Percentiles rank a stretch among this genome's conserved stretches.
Evolutionary conservation across 2,113 vertebrate genomes (phyloP).

Genomic region (Cacatua alba): DNA sequence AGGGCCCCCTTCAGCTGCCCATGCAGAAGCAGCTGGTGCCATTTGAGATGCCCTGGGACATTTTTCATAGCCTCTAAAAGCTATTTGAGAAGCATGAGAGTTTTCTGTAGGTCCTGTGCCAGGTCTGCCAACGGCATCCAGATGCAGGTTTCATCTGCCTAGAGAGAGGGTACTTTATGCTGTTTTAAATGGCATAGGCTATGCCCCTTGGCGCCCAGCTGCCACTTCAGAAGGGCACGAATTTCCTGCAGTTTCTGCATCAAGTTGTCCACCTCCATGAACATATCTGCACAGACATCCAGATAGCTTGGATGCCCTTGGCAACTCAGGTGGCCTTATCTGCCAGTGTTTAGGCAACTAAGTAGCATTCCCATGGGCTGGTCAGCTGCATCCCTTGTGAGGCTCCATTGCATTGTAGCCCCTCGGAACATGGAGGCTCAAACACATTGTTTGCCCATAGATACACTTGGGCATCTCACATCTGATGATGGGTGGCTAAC

Average conservation of each 20-base stretch:
- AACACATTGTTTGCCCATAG: not conserved
- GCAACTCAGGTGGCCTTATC: not conserved
- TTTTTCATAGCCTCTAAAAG: not conserved
- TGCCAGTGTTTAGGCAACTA: not conserved
- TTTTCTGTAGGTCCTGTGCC: not conserved
- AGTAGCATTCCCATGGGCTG: not conserved
- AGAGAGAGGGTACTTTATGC: not conserved
- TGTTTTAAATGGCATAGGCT: not conserved
- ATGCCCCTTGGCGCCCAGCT: not conserved
- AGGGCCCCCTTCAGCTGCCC: not conserved
- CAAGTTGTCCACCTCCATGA: not conserved
- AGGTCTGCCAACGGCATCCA: not conserved
- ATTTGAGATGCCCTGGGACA: not conserved
- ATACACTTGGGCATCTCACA: not conserved
- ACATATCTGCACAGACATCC: not conserved
- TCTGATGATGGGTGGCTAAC: not conserved
- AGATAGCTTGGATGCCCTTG: not conserved
- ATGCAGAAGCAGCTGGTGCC: not conserved
- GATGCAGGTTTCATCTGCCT: not conserved
- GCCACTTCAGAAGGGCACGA: not conserved
- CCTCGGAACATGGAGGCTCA: not conserved
- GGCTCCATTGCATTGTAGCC: not conserved
- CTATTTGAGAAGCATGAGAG: not conserved
- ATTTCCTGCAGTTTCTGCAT: not conserved
- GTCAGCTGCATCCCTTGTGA: not conserved